Percentiles rank a stretch among this genome's conserved stretches.
These are phyloP conservation scores for Troides oblongomaculatus DNA, from an alignment of 2,888 invertebrate species.

Conservation along the genomic window DNA sequence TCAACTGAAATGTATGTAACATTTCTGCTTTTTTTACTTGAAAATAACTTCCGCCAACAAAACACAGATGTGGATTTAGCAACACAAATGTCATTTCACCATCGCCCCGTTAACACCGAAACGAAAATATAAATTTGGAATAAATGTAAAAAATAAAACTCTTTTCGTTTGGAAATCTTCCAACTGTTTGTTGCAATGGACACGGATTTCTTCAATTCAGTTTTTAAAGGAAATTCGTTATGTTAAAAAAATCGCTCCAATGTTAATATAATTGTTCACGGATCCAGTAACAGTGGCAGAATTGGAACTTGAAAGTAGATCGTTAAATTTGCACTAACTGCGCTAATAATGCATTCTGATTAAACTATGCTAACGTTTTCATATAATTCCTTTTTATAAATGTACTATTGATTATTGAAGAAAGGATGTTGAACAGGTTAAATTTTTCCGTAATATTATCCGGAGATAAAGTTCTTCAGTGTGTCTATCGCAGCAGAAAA, in stretches of 20 bases:
- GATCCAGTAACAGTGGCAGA: not conserved
- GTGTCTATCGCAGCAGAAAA: too few species aligned
- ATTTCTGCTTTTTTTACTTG: not conserved
- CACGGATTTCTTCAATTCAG: constrained; percentile 10
- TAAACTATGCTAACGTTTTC: not conserved
- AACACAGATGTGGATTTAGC: constrained; percentile 1
- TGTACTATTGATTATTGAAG: too few species aligned
- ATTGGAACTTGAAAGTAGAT: not conserved
- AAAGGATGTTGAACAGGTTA: too few species aligned
- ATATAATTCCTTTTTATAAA: not conserved
- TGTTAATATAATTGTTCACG: not conserved
- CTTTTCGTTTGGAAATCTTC: constrained; percentile 23
- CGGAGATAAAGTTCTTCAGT: too few species aligned
- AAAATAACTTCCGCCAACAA: not conserved
- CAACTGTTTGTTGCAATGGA: constrained; percentile 18
- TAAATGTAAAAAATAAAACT: constrained; percentile 17
- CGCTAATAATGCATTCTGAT: not conserved
- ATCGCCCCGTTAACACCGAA: constrained; percentile 24
- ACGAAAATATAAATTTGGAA: constrained; percentile 23
- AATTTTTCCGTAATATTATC: too few species aligned
- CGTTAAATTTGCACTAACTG: not conserved
- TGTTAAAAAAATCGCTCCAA: not conserved
- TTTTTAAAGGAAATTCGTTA: constrained; percentile 12
- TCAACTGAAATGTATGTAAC: too few species aligned
- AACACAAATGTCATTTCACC: constrained; percentile 17